Evolutionary conservation across 2,888 invertebrate genomes (phyloP).

Genomic region (Pharmacophagus antenor): DNA sequence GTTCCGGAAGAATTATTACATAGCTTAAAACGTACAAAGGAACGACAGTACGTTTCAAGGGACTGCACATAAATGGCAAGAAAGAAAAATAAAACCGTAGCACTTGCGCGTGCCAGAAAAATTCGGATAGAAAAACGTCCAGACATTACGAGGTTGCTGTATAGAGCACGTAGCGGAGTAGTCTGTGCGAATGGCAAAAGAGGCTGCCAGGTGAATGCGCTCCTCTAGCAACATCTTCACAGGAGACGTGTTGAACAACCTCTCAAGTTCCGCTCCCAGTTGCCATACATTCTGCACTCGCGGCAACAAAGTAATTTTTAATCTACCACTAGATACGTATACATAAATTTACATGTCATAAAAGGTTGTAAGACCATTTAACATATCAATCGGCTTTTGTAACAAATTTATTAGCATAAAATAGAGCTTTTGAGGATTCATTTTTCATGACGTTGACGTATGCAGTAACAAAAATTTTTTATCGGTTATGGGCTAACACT

Average conservation of each 20-base stretch:
- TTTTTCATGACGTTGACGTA: no score
- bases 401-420: constrained; percentile 1
- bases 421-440: no score
- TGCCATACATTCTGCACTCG: constrained; percentile 51
- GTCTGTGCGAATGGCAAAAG: constrained; percentile 23
- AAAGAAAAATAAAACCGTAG: constrained; percentile 26
- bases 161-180: constrained; percentile 26
- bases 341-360: constrained; percentile 33
- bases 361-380: constrained; percentile 28
- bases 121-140: constrained; percentile 26
- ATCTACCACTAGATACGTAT: constrained; percentile 31
- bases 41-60: constrained; percentile 30
- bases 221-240: constrained; percentile 51
- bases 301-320: constrained; percentile 39
- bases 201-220: constrained; percentile 30
- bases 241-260: constrained; percentile 73
- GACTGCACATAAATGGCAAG: constrained; percentile 19
- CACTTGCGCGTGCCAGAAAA: constrained; percentile 27
- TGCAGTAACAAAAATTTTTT: no score
- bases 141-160: constrained; percentile 22
- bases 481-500: no score
- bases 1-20: constrained; percentile 1
- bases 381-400: neutral
- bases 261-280: constrained; percentile 59
- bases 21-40: constrained; percentile 23